phyloP scores from a whole-genome alignment of 2,888 invertebrate genomes.

The Ametastegia equiseti region DNA sequence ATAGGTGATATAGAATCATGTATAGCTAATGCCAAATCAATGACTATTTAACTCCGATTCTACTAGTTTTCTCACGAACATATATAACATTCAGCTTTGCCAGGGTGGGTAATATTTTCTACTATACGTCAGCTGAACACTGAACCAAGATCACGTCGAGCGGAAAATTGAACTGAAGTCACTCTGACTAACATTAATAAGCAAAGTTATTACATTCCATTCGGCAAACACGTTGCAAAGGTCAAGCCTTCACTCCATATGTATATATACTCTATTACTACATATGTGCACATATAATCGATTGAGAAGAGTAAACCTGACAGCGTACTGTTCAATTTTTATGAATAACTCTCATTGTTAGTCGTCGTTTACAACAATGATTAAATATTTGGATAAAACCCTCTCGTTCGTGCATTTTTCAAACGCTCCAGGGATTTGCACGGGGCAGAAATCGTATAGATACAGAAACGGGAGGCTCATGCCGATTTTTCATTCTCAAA shows the following conservation, averaged over 20 bases:
- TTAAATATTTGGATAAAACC: background rate
- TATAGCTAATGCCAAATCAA: constrained; percentile 27
- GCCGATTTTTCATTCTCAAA: too few species aligned
- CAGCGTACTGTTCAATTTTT: too few species aligned
- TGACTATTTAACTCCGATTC: background rate
- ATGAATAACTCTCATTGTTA: too few species aligned
- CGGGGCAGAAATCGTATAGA: too few species aligned
- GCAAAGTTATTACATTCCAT: background rate
- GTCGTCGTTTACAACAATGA: too few species aligned
- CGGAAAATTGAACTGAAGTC: background rate
- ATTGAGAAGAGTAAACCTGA: background rate
- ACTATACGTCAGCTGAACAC: background rate
- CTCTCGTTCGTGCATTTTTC: background rate
- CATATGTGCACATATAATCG: background rate
- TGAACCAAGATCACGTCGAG: background rate
- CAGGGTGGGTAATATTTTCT: background rate
- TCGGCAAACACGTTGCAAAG: background rate
- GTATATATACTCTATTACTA: background rate
- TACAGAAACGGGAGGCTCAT: too few species aligned
- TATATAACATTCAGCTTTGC: background rate
- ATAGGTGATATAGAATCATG: background rate
- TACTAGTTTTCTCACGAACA: constrained; percentile 24
- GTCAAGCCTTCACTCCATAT: background rate
- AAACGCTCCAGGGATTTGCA: too few species aligned
- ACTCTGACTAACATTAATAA: background rate